Conservation (phyloP, 2,113 vertebrate species). For the Lates calcarifer region DNA sequence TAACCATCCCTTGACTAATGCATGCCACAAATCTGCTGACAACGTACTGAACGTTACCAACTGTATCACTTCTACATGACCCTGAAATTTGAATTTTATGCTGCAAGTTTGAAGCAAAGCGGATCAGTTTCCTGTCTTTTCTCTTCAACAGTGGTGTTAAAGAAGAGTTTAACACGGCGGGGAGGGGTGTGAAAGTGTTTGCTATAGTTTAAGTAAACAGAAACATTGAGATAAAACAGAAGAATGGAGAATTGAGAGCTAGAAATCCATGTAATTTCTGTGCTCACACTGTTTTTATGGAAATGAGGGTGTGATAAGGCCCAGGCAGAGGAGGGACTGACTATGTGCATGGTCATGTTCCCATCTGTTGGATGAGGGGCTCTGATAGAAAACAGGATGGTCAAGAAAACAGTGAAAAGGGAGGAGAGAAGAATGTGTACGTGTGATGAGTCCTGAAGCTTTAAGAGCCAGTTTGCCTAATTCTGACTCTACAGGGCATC, state of each 20-base stretch:
- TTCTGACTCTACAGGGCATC: slow-evolving; percentile 57
- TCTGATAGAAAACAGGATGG: neutral
- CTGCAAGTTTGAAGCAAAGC: neutral
- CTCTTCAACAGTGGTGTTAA: neutral
- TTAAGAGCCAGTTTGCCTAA: slow-evolving; percentile 9
- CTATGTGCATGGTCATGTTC: neutral
- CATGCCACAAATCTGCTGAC: neutral
- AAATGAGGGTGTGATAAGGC: slow-evolving; percentile 55
- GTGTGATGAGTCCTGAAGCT: neutral
- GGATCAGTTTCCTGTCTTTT: neutral
- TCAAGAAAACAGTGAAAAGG: neutral
- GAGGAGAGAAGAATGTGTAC: neutral
- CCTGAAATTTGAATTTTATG: neutral
- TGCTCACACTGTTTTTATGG: slow-evolving; percentile 2
- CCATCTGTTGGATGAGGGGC: neutral
- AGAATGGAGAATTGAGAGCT: neutral
- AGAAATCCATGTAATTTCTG: neutral
- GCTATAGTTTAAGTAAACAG: slow-evolving; percentile 9
- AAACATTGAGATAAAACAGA: neutral
- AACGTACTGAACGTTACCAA: neutral
- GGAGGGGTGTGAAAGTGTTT: neutral
- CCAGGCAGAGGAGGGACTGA: neutral
- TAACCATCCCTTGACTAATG: neutral
- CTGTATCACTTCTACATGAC: neutral
- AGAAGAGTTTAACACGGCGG: neutral